Evolutionary conservation across 2,113 vertebrate genomes (phyloP).

Genomic region (Cacatua alba): DNA sequence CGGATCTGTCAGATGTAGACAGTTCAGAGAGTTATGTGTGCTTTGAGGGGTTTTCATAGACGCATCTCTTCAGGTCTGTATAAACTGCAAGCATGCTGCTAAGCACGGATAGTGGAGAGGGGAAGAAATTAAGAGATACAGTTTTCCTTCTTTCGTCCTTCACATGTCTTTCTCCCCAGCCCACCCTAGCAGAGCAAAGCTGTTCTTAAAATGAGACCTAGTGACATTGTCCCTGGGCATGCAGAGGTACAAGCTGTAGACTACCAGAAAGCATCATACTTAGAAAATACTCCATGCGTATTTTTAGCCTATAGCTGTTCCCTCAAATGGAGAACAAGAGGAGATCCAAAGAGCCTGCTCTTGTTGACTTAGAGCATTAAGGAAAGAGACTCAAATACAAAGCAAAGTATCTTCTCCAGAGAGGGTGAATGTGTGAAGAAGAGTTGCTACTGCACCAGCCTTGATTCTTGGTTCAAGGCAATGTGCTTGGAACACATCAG

Average conservation of each 20-base stretch:
- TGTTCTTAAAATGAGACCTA: background rate
- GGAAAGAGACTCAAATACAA: background rate
- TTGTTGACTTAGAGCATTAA: background rate
- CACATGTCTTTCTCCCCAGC: background rate
- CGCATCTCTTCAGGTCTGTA: background rate
- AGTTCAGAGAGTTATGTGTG: background rate
- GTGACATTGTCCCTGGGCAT: background rate
- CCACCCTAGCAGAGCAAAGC: background rate
- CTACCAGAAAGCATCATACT: background rate
- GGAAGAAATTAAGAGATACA: background rate
- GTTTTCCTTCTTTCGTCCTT: background rate
- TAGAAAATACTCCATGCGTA: background rate
- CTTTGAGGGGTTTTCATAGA: background rate
- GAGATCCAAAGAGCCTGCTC: background rate
- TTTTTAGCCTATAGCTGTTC: background rate
- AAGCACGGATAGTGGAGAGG: rapidly evolving
- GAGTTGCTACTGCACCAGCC: background rate
- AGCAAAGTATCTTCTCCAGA: background rate
- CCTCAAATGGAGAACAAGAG: background rate
- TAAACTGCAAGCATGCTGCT: background rate
- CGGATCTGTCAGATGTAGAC: background rate
- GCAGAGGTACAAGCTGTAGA: background rate
- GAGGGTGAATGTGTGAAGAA: rapidly evolving
- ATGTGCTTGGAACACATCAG: background rate
- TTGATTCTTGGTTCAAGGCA: background rate